Evolutionary conservation across 2,888 invertebrate genomes (phyloP), one percentile per base, ranked within the genome.

Genomic region (Dyspetes luteomarginatus): DNA sequence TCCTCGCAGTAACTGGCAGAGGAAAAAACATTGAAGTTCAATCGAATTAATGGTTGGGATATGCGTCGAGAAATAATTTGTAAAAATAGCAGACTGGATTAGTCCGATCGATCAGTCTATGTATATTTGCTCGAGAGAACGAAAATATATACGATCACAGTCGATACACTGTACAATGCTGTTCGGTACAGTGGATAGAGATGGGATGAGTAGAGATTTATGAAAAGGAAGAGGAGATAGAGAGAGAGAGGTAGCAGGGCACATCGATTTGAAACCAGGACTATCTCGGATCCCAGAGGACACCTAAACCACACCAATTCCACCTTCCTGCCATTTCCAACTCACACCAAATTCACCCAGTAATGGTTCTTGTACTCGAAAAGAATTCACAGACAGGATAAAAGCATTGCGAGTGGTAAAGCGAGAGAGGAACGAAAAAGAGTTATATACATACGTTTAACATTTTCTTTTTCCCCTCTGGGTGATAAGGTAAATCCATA

Each of bases 351-450:
- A 52, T 41, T 58, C 30, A 62, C 55, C 26, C 43, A 9, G 43
- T 56, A 64, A 69, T 69, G 76, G 60, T 69, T 64, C 69, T 62
- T 76, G 55, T 55, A 55, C 69, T 76, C 43, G 69, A 76, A 30
- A 76, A 56, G 62, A 69, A 69, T 76, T 55, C 62, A 64, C 26
- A 30, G 17, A 12, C 76, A 36, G 55, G 45, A 62, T 43, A 15
- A 45, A 45, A 64, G 30, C 9, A 15, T 12, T 28, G 41, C 30
- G 12, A 24, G 52, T 9, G 24, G 50, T 15, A n/a, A 50, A 48
- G 52, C 52, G 52, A 55, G 41, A 17, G 26, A 2, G 24, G 3
- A 28, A 36, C n/a, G 71, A 9, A 50, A 62, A n/a, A 9, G 43
- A 15, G 60, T 19, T 17, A n/a, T n/a, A n/a, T n/a, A n/a, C 36